These are phyloP conservation scores for Caenorhabditis afra DNA, from an alignment of 2,888 invertebrate genomes.

Conservation along the genomic window DNA sequence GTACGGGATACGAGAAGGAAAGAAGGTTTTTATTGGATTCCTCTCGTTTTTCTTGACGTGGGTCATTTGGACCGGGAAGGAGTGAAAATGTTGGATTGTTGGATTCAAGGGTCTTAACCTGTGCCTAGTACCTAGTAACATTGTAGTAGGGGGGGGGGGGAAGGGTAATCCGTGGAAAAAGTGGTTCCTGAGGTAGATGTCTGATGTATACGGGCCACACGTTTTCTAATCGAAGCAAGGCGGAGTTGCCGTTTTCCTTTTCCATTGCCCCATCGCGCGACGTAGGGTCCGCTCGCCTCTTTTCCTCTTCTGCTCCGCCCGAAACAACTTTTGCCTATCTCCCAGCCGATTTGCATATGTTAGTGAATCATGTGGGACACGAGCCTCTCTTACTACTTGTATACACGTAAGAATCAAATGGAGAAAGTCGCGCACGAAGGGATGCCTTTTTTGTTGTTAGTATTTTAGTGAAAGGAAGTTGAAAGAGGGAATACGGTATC, in stretches of 20 bases:
- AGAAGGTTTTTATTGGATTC: too few relatives aligned
- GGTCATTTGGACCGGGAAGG: too few relatives aligned
- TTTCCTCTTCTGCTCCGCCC: background rate
- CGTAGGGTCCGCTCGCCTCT: too few relatives aligned
- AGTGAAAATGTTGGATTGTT: background rate
- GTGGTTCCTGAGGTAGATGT: conserved; percentile 41
- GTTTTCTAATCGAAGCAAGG: conserved; percentile 42
- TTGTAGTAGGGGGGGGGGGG: too few relatives aligned
- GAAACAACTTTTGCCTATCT: conserved; percentile 42
- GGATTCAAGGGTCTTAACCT: too few relatives aligned
- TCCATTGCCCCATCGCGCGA: background rate
- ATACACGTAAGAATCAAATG: conserved; percentile 17
- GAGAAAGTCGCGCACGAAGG: too few relatives aligned
- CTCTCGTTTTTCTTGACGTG: too few relatives aligned
- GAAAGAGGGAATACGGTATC: too few relatives aligned
- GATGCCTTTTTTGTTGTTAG: too few relatives aligned
- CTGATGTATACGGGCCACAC: conserved; percentile 39
- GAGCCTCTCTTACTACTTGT: conserved; percentile 18
- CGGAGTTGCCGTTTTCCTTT: conserved; percentile 38
- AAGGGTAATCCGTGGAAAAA: conserved; percentile 14
- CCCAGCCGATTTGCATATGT: conserved; percentile 60
- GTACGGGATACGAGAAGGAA: too few relatives aligned
- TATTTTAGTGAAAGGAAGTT: background rate
- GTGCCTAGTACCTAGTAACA: too few relatives aligned
- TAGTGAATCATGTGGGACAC: conserved; percentile 54